Base-by-base conservation (phyloP, 2,888 invertebrate genomes). In the Epinotia ramella region DNA sequence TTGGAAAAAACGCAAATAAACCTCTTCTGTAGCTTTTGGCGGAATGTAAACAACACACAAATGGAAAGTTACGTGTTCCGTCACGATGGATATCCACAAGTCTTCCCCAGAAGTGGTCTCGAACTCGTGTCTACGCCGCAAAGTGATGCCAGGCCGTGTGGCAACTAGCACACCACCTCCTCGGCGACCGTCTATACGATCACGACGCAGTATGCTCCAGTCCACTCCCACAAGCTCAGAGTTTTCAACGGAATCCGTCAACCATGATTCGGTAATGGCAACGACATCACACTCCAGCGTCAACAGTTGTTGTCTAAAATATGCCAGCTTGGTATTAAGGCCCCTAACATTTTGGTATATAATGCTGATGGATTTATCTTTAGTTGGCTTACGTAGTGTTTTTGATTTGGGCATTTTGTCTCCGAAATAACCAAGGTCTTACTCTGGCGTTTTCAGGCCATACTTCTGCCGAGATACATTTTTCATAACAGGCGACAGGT, bases 401-500 rank as follows among this genome's bases (percentile, higher is more conserved):
- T 57, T 28, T 13, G 24, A 20, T n/a, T 68, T 33, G 13, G 9
- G 6, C 11, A 24, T n/a, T 62, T 13, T 53, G 69, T n/a, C 33
- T 64, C 3, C 73, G 68, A 73, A 70, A 67, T 11, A 73, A 60
- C 78, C 79, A 79, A 3, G 69, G 13, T 66, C 79, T 80, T 11
- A 80, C 64, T 46, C 78, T 73, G 4, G 81, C 78, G 60, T 80
- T 79, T 11, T 77, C 49, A 13, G 20, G 20, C 20, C 20, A 20
- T 20, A 20, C 20, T 20, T 20, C 20, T 20, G 20, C 20, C 20
- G 20, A 79, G 79, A 80, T 78, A 63, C 79, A 78, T 53, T 13
- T 69, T 1, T 80, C 80, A 44, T 67, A 77, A 57, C 67, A 66
- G 7, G 40, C 73, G 0, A 11, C 46, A 9, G 80, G 79, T 0